Conservation (phyloP, 2,113 vertebrate species). For the Geococcyx californianus region DNA sequence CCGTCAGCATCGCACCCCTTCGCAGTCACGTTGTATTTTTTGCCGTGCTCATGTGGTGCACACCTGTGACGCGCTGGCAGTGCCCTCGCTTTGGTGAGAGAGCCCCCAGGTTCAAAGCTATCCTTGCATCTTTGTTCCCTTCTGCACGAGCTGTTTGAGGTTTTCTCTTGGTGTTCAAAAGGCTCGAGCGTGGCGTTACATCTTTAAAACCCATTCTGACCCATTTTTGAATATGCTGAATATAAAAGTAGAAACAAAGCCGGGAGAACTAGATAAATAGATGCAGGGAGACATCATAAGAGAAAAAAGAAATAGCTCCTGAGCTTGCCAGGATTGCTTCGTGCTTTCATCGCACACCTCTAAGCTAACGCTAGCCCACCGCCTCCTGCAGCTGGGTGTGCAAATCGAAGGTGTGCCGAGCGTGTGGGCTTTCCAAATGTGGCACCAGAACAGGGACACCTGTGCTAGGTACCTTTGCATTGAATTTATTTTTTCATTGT, state of each 20-base stretch:
- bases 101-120: slow-evolving; percentile 41
- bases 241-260: slow-evolving; percentile 30
- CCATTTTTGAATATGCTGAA: slow-evolving; percentile 62
- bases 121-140: slow-evolving; percentile 44
- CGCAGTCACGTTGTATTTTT: slow-evolving; percentile 21
- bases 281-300: slow-evolving; percentile 35
- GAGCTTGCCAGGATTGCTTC: slow-evolving; percentile 59
- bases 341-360: slow-evolving; percentile 44
- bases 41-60: slow-evolving; percentile 41
- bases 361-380: slow-evolving; percentile 50
- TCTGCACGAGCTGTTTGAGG: slow-evolving; percentile 50
- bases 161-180: slow-evolving; percentile 36
- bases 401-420: slow-evolving; percentile 10
- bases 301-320: background rate
- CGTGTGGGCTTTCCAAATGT: slow-evolving; percentile 51
- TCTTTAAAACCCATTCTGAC: slow-evolving; percentile 58
- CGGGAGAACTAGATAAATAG: slow-evolving; percentile 54
- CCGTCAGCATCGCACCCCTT: slow-evolving; percentile 54
- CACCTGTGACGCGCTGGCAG: slow-evolving; percentile 37
- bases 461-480: slow-evolving; percentile 41
- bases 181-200: slow-evolving; percentile 22
- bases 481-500: background rate
- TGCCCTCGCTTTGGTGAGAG: slow-evolving; percentile 9
- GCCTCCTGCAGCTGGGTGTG: slow-evolving; percentile 42
- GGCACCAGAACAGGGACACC: slow-evolving; percentile 32